These are phyloP conservation scores for Zaprionus capensis DNA, from an alignment of 1,140 invertebrate species.

Conservation along the genomic window DNA sequence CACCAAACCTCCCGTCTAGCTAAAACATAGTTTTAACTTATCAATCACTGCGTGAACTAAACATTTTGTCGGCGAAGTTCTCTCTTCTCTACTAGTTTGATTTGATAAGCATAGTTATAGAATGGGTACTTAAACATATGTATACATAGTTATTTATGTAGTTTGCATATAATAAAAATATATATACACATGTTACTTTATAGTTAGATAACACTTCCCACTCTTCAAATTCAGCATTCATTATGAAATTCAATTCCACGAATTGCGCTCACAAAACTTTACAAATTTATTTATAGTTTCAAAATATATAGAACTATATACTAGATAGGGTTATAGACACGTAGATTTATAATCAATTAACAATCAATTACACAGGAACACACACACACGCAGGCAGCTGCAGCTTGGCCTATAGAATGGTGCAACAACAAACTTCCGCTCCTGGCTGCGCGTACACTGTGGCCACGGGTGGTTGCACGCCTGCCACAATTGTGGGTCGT, in stretches of 20 bases:
- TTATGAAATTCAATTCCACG: neutral
- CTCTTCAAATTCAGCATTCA: neutral
- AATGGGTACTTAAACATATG: neutral
- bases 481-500: constrained; percentile 5
- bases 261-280: constrained; percentile 47
- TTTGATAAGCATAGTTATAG: neutral
- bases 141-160: neutral
- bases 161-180: no score
- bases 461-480: constrained; percentile 14
- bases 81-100: neutral
- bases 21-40: constrained; percentile 17
- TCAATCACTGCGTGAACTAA: neutral
- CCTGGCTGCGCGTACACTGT: constrained; percentile 42
- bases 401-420: constrained; percentile 10
- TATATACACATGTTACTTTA: neutral
- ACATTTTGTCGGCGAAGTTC: neutral
- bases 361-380: constrained; percentile 9
- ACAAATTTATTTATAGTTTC: constrained; percentile 43
- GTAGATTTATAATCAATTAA: neutral
- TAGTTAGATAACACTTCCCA: neutral
- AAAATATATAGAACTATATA: constrained; percentile 6
- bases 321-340: neutral
- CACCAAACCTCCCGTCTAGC: neutral
- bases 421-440: constrained; percentile 46
- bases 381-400: neutral